Conservation (phyloP, 2,888 invertebrate genomes). For the Diaperis boleti region DNA sequence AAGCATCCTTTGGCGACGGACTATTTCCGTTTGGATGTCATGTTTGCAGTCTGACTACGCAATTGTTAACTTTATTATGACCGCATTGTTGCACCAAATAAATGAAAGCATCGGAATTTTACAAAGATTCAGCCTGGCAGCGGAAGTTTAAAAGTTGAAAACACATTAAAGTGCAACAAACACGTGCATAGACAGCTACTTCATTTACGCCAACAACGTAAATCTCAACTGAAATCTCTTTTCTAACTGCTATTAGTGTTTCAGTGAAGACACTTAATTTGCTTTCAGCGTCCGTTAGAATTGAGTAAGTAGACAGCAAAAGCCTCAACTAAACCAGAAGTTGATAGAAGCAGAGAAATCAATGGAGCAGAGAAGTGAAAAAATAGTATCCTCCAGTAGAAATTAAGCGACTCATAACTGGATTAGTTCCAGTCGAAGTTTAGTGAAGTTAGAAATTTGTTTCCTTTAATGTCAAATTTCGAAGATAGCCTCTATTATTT, state of each 20-base stretch:
- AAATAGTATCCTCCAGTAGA: conserved; percentile 10
- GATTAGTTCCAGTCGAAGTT: conserved; percentile 30
- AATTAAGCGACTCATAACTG: conserved; percentile 27
- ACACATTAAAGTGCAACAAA: not conserved
- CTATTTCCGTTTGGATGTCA: too few relatives aligned
- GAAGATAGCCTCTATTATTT: too few relatives aligned
- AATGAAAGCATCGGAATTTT: too few relatives aligned
- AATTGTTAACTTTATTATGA: too few relatives aligned
- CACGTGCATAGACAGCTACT: not conserved
- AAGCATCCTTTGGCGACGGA: too few relatives aligned
- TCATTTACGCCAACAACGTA: not conserved
- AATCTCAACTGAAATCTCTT: not conserved
- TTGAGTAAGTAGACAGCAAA: not conserved
- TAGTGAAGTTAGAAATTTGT: conserved; percentile 3
- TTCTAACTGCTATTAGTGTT: not conserved
- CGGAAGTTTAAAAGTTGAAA: too few relatives aligned
- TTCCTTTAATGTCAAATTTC: conserved; percentile 25
- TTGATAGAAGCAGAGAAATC: conserved; percentile 4
- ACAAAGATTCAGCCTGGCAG: too few relatives aligned
- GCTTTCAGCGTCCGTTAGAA: not conserved
- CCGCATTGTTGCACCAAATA: too few relatives aligned
- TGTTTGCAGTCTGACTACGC: too few relatives aligned
- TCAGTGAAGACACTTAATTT: not conserved
- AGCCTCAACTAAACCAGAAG: conserved; percentile 5
- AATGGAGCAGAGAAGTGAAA: conserved; percentile 2